Evolutionary conservation across 2,888 invertebrate species (phyloP).

Genomic region (Drosophila incognita): DNA sequence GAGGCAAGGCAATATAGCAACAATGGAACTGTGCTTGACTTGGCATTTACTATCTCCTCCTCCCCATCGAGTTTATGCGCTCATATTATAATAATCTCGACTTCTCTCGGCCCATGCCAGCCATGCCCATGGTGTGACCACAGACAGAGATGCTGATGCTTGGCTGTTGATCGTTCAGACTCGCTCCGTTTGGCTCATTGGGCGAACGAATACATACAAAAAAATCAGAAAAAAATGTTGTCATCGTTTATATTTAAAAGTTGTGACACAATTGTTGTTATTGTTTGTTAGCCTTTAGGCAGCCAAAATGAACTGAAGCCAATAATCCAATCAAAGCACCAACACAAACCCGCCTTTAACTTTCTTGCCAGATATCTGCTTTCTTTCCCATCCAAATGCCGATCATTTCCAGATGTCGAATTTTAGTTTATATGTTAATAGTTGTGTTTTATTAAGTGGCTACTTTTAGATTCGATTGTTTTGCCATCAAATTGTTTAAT

Average conservation of each 20-base stretch:
- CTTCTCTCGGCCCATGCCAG: conserved; percentile 38
- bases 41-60: conserved; percentile 46
- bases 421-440: neutral
- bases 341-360: conserved; percentile 44
- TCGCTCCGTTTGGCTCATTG: conserved; percentile 63
- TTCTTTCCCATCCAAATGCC: conserved; percentile 39
- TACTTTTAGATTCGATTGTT: conserved; percentile 22
- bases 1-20: conserved; percentile 26
- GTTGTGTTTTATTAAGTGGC: conserved; percentile 1
- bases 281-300: conserved; percentile 50
- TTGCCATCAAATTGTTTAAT: conserved; percentile 32
- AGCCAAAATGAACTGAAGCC: conserved; percentile 48
- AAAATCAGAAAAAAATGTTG: conserved; percentile 55
- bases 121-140: conserved; percentile 12
- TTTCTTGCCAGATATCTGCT: conserved; percentile 52
- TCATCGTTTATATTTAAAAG: conserved; percentile 80
- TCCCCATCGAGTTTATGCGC: conserved; percentile 31
- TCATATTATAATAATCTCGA: conserved; percentile 51
- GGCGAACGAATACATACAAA: conserved; percentile 31
- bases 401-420: neutral
- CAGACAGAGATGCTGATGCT: conserved; percentile 22
- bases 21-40: conserved; percentile 58
- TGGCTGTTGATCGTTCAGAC: conserved; percentile 7
- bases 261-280: conserved; percentile 80
- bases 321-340: conserved; percentile 13